Evolutionary conservation across 2,113 vertebrate genomes (phyloP).

Genomic region (Tychaedon coryphoeus): DNA sequence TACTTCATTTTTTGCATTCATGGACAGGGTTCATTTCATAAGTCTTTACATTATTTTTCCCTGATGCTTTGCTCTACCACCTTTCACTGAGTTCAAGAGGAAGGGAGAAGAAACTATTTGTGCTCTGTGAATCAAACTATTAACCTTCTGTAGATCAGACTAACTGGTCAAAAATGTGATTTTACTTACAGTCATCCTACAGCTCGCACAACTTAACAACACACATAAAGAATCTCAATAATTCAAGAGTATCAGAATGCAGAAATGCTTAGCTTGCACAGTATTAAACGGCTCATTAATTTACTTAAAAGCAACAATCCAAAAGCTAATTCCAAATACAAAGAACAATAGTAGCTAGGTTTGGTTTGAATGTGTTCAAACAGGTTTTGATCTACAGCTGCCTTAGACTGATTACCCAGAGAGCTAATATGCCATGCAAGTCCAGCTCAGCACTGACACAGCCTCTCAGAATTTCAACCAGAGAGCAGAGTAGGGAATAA

Average conservation of each 20-base stretch:
- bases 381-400: neutral
- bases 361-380: neutral
- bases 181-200: neutral
- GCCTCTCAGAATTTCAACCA: neutral
- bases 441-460: neutral
- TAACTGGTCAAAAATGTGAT: neutral
- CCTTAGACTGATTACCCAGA: neutral
- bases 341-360: neutral
- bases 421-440: neutral
- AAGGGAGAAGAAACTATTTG: neutral
- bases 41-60: neutral
- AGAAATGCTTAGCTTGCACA: neutral
- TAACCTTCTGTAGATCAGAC: neutral
- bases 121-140: neutral
- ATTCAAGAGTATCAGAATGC: neutral
- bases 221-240: neutral
- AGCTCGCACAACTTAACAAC: neutral
- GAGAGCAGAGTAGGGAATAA: neutral
- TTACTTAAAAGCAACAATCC: neutral
- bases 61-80: neutral
- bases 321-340: constrained; percentile 33
- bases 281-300: neutral
- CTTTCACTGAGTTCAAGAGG: neutral
- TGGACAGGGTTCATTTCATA: accelerated
- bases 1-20: neutral